These are phyloP conservation scores for Scopus umbretta DNA, from an alignment of 2,113 vertebrate genomes.

Conservation along the genomic window DNA sequence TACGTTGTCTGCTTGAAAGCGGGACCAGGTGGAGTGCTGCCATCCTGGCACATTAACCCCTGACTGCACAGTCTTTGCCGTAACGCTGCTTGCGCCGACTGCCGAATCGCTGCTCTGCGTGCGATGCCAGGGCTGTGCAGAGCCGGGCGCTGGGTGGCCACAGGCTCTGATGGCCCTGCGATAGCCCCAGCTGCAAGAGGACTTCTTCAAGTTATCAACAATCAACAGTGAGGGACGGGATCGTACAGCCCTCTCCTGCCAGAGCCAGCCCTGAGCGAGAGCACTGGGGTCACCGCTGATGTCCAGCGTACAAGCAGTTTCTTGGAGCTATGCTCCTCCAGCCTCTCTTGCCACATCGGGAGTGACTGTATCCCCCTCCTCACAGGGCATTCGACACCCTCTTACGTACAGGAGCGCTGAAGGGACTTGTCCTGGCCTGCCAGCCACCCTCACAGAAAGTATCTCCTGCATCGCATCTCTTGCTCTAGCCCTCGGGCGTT, in stretches of 20 bases:
- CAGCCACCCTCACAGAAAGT: not conserved
- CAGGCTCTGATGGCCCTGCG: rapidly evolving
- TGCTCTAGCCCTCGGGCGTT: not conserved
- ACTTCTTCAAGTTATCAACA: not conserved
- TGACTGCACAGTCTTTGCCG: rapidly evolving
- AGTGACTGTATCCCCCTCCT: not conserved
- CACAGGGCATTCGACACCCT: not conserved
- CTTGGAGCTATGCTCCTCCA: not conserved
- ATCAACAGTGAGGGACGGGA: not conserved
- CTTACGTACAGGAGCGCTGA: not conserved
- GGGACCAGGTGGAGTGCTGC: not conserved
- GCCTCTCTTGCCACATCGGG: not conserved
- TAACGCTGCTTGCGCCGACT: not conserved
- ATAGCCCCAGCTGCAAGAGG: not conserved
- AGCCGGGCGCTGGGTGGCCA: rapidly evolving
- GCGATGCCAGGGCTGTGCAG: not conserved
- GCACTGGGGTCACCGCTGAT: not conserved
- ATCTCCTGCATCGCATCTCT: not conserved
- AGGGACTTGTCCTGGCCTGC: not conserved
- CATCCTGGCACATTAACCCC: not conserved
- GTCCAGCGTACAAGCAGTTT: rapidly evolving
- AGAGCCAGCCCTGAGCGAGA: not conserved
- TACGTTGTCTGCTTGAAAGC: not conserved
- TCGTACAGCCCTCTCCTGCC: not conserved
- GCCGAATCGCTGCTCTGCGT: not conserved